phyloP scores from a whole-genome alignment of 2,797 vertebrate species.

The Pipistrellus nathusii region DNA sequence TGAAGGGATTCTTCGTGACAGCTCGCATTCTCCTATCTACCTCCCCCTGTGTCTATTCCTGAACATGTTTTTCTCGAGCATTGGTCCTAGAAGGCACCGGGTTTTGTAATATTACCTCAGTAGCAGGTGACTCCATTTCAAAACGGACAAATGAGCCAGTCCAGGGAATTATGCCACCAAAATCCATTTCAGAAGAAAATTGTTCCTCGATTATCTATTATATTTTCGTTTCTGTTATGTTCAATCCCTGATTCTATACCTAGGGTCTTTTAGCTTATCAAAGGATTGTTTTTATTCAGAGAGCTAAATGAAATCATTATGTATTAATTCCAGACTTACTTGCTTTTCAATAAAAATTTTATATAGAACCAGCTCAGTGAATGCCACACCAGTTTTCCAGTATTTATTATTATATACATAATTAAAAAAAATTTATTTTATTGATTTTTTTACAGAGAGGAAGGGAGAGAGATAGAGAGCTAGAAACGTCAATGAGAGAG shows the following conservation, averaged over 20 bases:
- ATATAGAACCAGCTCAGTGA: neutral
- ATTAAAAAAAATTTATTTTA: too few species aligned
- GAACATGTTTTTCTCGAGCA: neutral
- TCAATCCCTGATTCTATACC: neutral
- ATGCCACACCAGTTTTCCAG: neutral
- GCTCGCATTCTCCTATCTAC: neutral
- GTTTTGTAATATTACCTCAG: neutral
- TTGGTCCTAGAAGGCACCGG: neutral
- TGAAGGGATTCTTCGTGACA: neutral
- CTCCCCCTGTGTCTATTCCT: neutral
- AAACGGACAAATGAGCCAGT: neutral
- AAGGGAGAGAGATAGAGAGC: too few species aligned
- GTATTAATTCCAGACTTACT: neutral
- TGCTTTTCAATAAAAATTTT: neutral
- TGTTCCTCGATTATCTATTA: neutral
- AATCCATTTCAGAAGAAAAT: slow-evolving; percentile 7
- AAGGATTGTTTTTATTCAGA: slow-evolving; percentile 8
- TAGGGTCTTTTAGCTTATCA: neutral
- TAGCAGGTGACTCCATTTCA: slow-evolving; percentile 13
- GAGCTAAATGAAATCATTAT: neutral
- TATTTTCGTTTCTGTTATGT: slow-evolving; percentile 32
- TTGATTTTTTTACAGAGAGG: too few species aligned
- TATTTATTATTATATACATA: neutral
- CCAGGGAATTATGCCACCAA: neutral
- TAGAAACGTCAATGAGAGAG: too few species aligned